Conservation (phyloP, 1,140 invertebrate species). For the Bemisia tabaci region DNA sequence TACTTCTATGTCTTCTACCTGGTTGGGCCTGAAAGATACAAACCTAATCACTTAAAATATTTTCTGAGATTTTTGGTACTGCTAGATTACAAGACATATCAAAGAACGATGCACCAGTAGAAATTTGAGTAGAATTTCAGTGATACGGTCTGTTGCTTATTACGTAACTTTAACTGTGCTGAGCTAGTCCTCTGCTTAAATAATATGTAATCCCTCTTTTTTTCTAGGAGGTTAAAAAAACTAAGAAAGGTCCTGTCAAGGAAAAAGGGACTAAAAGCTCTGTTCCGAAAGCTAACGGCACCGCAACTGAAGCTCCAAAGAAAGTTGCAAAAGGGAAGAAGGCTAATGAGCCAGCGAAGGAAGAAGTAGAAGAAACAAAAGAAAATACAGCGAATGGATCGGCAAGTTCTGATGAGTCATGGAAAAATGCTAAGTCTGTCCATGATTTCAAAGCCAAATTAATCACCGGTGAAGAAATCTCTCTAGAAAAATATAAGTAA, state of each 20-base stretch:
- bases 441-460: constrained; percentile 63
- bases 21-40: too few species aligned
- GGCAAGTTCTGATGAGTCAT: constrained; percentile 16
- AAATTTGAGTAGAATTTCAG: too few species aligned
- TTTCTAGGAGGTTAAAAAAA: background rate
- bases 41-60: too few species aligned
- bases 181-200: too few species aligned
- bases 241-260: too few species aligned
- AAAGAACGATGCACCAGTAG: too few species aligned
- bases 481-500: constrained; percentile 52
- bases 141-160: too few species aligned
- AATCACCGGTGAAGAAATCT: constrained; percentile 54
- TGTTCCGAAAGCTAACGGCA: background rate
- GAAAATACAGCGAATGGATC: background rate
- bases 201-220: background rate
- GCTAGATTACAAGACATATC: too few species aligned
- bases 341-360: background rate
- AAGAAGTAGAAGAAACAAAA: background rate
- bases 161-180: too few species aligned
- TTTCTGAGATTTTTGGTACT: too few species aligned
- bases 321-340: background rate
- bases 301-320: background rate
- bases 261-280: too few species aligned
- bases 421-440: constrained; percentile 46
- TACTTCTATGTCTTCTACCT: too few species aligned